Evolutionary conservation across 2,797 vertebrate genomes (phyloP), one percentile per base, ranked within the genome.

Genomic region (Crenuchus spilurus): DNA sequence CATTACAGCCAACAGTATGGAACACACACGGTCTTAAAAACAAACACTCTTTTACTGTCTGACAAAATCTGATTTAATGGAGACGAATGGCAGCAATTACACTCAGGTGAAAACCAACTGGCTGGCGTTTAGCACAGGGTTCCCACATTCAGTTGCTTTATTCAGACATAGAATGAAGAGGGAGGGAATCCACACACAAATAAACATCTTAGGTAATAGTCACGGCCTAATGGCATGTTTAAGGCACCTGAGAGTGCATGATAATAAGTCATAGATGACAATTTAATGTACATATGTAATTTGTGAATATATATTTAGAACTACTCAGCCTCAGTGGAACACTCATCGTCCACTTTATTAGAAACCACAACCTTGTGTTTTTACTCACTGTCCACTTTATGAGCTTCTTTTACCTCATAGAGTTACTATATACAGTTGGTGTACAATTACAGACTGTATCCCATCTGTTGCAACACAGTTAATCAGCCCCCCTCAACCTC

Each of bases 61-160:
- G 80, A 85, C 79, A 85, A 18, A 83, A 87, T 83, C 71, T 2
- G 69, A 81, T 84, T 84, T 84, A 88, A 87, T 86, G 77, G 80
- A 75, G 65, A 86, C 74, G 84, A 87, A 83, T 79, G 74, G 74
- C 75, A 74, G 55, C 60, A 46, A 82, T 83, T 82, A 82, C 77
- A 73, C 80, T 75, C 72, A 62, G 82, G 80, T 79, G 70, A 73
- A 65, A 67, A 88, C 87, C 87, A 87, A 65, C 65, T 41, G 78
- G 51, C 70, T 75, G 70, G 82, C 80, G 81, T 86, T 78, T 70
- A 74, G 70, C 70, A 31, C 41, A 33, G 51, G 39, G 24, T 37
- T 31, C 41, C n/a, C 20, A 13, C 57, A 26, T 64, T 30, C 58
- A 14, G n/a, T 30, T 39, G 39, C 52, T 58, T 74, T 65, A 42